Evolutionary conservation across 2,888 invertebrate genomes (phyloP).

Genomic region (Thalpophila matura): DNA sequence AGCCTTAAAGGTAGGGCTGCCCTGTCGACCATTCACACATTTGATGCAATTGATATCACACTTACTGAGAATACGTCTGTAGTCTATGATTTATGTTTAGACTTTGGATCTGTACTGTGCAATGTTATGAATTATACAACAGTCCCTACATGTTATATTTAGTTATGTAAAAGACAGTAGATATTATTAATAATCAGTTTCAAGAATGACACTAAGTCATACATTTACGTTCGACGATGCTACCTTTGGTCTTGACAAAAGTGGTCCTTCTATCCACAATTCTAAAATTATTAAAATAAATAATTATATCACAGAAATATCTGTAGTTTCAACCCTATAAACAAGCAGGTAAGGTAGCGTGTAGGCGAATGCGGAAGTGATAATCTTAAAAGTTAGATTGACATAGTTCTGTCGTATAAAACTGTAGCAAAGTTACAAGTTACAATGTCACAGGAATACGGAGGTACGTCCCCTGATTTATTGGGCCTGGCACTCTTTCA

Average conservation of each 20-base stretch:
- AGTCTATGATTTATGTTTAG: conserved; percentile 48
- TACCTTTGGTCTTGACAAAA: not conserved
- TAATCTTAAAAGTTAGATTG: conserved; percentile 90
- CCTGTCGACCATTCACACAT: conserved; percentile 53
- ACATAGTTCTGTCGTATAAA: conserved; percentile 87
- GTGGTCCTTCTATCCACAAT: not conserved
- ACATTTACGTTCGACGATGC: conserved; percentile 15
- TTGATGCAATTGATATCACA: conserved; percentile 61
- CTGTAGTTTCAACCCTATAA: conserved; percentile 72
- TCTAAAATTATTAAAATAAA: conserved; percentile 17
- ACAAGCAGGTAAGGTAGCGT: conserved; percentile 78
- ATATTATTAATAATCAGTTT: conserved; percentile 4
- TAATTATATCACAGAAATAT: conserved; percentile 8
- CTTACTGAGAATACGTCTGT: conserved; percentile 52
- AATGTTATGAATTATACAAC: conserved; percentile 2
- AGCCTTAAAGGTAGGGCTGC: conserved; percentile 61
- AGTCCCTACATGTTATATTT: not conserved
- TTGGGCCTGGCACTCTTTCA: conserved; percentile 83
- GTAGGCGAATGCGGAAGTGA: conserved; percentile 85
- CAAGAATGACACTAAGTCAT: not conserved
- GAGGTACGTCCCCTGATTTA: conserved; percentile 79
- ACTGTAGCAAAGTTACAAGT: conserved; percentile 83
- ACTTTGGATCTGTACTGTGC: conserved; percentile 18
- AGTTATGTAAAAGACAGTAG: conserved; percentile 4
- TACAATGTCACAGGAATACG: conserved; percentile 82